Percentiles rank a stretch among this genome's conserved stretches.
These are phyloP conservation scores for Phyllostomus discolor DNA, from an alignment of 2,113 vertebrate species.

Conservation along the genomic window DNA sequence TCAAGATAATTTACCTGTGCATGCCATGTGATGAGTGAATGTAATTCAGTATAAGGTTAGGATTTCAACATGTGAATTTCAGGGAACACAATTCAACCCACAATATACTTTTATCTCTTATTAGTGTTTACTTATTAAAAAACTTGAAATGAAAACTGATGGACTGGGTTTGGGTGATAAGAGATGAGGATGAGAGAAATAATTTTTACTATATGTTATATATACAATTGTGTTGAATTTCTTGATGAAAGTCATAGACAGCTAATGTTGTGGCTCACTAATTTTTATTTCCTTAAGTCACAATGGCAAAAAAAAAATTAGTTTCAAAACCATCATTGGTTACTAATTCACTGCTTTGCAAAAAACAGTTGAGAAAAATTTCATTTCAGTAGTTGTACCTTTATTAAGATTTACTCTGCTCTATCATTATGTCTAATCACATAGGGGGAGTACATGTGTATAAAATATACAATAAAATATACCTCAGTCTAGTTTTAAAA, in stretches of 20 bases:
- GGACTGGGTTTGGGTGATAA: background rate
- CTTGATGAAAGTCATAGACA: background rate
- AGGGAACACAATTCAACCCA: background rate
- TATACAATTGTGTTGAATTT: background rate
- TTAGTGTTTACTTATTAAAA: background rate
- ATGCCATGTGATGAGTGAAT: background rate
- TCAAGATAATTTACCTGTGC: background rate
- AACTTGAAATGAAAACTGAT: background rate
- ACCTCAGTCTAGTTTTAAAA: background rate
- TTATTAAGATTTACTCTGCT: background rate
- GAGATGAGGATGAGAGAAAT: background rate
- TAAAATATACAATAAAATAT: background rate
- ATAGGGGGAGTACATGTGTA: background rate
- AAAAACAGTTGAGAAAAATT: background rate
- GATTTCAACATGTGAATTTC: background rate
- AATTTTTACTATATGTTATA: background rate
- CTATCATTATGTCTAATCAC: background rate
- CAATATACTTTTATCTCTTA: background rate
- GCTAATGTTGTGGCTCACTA: background rate
- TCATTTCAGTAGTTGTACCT: background rate
- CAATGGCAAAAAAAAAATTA: background rate
- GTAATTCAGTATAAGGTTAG: background rate
- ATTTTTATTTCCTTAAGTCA: background rate
- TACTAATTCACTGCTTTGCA: background rate
- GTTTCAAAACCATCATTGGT: background rate